phyloP scores from a whole-genome alignment of 2,797 vertebrate genomes.

The Tokudaia tokunoshimensis region DNA sequence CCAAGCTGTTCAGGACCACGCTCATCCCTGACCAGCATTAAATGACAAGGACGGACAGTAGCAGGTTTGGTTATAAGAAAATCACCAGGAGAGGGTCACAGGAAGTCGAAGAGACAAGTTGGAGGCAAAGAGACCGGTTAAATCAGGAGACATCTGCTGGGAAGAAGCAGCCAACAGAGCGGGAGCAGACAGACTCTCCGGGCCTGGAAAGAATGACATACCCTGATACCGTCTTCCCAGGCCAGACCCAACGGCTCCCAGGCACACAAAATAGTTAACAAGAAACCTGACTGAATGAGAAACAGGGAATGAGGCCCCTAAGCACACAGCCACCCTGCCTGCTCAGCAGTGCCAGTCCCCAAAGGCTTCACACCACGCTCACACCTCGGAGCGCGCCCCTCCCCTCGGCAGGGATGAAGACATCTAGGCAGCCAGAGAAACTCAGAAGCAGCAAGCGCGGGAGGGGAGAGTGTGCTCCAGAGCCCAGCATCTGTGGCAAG shows the following conservation, averaged over 20 bases:
- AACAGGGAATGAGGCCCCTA: constrained; percentile 73
- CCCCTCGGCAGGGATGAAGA: constrained; percentile 85
- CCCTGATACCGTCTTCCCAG: not conserved
- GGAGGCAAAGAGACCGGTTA: not conserved
- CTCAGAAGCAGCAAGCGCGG: constrained; percentile 83
- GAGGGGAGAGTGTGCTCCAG: constrained; percentile 82
- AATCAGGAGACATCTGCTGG: not conserved
- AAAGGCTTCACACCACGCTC: constrained; percentile 80
- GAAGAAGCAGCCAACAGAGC: not conserved
- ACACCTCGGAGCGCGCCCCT: constrained; percentile 81
- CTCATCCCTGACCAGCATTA: not conserved
- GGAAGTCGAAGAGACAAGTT: not conserved
- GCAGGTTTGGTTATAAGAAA: not conserved
- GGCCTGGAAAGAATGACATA: not conserved
- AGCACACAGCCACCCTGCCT: constrained; percentile 75
- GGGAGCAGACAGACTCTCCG: not conserved
- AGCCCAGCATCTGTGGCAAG: constrained; percentile 90
- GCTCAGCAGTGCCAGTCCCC: constrained; percentile 78
- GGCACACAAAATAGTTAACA: not conserved
- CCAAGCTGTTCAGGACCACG: not conserved
- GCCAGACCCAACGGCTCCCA: not conserved
- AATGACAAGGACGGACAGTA: not conserved
- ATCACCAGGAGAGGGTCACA: not conserved
- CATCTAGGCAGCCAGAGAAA: constrained; percentile 87
- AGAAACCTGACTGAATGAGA: not conserved